Conservation (phyloP, 2,888 invertebrate genomes). For the Lathronympha strigana region DNA sequence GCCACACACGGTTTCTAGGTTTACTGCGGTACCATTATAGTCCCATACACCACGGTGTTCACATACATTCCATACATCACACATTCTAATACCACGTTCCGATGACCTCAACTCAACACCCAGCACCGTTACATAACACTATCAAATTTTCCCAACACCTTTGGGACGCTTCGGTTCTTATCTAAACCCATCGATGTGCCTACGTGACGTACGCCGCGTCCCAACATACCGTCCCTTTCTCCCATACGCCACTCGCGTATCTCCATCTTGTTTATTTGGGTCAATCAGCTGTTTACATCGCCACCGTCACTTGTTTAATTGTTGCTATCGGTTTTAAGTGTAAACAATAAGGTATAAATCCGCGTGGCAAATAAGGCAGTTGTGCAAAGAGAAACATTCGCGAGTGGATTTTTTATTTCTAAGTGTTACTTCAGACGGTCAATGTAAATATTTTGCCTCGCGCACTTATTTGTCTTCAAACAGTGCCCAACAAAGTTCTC, state of each 20-base stretch:
- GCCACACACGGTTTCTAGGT: too few relatives aligned
- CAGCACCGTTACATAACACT: constrained; percentile 26
- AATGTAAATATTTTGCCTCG: constrained; percentile 26
- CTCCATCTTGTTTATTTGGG: constrained; percentile 54
- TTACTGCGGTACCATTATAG: too few relatives aligned
- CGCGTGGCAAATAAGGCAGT: constrained; percentile 4
- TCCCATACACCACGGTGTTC: too few relatives aligned
- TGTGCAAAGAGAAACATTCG: constrained; percentile 26
- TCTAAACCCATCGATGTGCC: constrained; percentile 47
- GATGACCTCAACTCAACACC: constrained; percentile 59
- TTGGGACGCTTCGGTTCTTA: constrained; percentile 23
- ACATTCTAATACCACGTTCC: constrained; percentile 52
- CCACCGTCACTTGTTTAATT: constrained; percentile 19
- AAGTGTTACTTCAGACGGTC: constrained; percentile 35
- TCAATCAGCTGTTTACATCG: constrained; percentile 59
- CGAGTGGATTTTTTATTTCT: constrained; percentile 18
- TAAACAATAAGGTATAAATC: neutral
- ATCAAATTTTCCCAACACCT: constrained; percentile 6
- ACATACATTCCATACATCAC: too few relatives aligned
- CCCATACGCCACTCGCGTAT: constrained; percentile 44
- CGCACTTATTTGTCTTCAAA: constrained; percentile 9
- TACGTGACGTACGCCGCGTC: constrained; percentile 71
- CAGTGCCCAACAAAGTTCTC: constrained; percentile 3
- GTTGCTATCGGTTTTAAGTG: constrained; percentile 24
- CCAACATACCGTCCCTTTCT: constrained; percentile 55